Evolutionary conservation across 2,113 vertebrate genomes (phyloP), one percentile per base, ranked within the genome.

Genomic region (Leptosomus discolor): DNA sequence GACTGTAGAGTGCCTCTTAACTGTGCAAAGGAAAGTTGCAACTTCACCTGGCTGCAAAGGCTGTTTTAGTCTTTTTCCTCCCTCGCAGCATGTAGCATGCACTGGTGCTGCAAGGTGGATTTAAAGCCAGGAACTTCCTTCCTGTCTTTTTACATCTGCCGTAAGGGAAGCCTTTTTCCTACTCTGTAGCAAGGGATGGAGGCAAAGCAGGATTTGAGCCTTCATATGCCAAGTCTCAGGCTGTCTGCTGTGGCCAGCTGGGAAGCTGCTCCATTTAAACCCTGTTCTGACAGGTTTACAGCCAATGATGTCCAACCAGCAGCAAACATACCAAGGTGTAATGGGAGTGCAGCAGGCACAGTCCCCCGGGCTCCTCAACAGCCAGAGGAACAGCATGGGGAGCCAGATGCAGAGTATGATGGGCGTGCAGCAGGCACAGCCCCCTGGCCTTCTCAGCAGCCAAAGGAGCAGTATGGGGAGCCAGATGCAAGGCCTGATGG

Each of bases 401-500:
- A 98, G 98, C 89, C 99, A 99, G 97, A 99, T 99, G 98, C 99
- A 99, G 98, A 99, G 98, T 89, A 98, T 99, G 96, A 99, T 99
- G 96, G 99, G 99, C 88, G 99, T 99, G 90, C 99, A 99, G 97
- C 99, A 99, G 96, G 98, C 99, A 1, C 99, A 99, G 97, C 99
- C 98, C 96, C 98, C 99, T 18, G 98, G 98, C 93, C 98, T 99
- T 70, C 98, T 99, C 85, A 98, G 97, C 97, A 98, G 98, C 92
- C 99, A 99, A 97, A 99, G 99, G 96, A 98, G 97, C 30, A 90
- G 95, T 27, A 98, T 99, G 96, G 99, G 98, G 29, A 98, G 97
- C 96, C 99, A 99, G 95, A 99, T 99, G 98, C 99, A 99, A 98
- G 99, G 99, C 96, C 99, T 99, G 96, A 99, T 99, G 99, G 99